Conservation (phyloP, 2,797 vertebrate species). For the Acanthis flammea region DNA sequence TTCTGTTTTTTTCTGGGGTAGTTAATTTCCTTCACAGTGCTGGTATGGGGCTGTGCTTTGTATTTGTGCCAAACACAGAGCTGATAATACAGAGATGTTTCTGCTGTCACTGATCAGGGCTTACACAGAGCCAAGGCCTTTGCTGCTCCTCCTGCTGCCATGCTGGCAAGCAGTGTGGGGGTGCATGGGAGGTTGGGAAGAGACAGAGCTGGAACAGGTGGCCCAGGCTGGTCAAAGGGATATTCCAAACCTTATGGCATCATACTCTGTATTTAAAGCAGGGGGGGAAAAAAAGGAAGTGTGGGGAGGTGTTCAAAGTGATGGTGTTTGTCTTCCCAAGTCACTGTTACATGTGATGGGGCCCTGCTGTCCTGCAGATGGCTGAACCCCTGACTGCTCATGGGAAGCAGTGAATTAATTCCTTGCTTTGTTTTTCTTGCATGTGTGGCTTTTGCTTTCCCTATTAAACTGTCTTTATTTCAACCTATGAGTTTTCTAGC, state of each 20-base stretch:
- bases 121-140: not conserved
- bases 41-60: not conserved
- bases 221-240: not conserved
- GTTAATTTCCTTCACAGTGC: not conserved
- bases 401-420: not conserved
- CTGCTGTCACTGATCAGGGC: not conserved
- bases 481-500: fast-evolving
- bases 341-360: too few relatives aligned
- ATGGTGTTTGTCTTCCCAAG: not conserved
- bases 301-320: fast-evolving
- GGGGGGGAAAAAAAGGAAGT: too few relatives aligned
- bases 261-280: not conserved
- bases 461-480: not conserved
- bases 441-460: not conserved
- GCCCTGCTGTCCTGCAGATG: not conserved
- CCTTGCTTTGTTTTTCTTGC: not conserved
- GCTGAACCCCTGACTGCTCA: not conserved
- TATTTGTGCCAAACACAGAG: not conserved
- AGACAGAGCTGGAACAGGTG: not conserved
- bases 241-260: not conserved
- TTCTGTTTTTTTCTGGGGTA: not conserved
- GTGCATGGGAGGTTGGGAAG: not conserved
- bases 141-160: not conserved
- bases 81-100: not conserved
- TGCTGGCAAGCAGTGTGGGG: not conserved